phyloP scores from a whole-genome alignment of 2,113 vertebrate genomes.

The Chascanopsetta lugubris region DNA sequence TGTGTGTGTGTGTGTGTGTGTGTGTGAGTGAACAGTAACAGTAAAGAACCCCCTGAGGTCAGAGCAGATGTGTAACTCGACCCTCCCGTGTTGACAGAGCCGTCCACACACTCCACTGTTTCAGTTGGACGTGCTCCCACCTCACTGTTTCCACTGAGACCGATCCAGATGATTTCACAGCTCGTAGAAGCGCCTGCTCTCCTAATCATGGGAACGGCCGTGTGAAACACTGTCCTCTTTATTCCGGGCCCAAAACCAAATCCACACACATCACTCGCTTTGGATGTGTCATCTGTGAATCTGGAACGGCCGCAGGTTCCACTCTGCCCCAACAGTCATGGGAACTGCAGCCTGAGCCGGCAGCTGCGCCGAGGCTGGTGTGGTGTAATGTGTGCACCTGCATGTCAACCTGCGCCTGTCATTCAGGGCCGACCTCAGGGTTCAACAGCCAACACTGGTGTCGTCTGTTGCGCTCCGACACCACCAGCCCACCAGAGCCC shows the following conservation, averaged over 20 bases:
- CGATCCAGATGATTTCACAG: conserved; percentile 70
- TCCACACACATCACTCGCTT: conserved; percentile 49
- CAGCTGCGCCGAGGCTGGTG: conserved; percentile 19
- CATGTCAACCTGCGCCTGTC: conserved; percentile 36
- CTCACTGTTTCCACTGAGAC: conserved; percentile 57
- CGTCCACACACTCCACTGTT: conserved; percentile 58
- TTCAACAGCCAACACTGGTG: conserved; percentile 3
- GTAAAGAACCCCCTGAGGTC: conserved; percentile 67
- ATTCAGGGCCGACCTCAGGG: conserved; percentile 8
- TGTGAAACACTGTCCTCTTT: conserved; percentile 55
- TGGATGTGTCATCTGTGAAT: conserved; percentile 49
- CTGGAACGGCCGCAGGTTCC: conserved; percentile 28
- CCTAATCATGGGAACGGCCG: conserved; percentile 60
- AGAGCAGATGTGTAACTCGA: conserved; percentile 67
- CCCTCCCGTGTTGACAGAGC: conserved; percentile 51
- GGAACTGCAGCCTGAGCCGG: conserved; percentile 41
- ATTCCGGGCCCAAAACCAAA: conserved; percentile 54
- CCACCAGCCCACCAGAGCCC: not conserved
- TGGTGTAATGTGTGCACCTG: conserved; percentile 38
- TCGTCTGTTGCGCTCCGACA: not conserved
- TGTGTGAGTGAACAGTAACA: conserved; percentile 46
- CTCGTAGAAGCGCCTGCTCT: conserved; percentile 52
- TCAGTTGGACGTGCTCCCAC: conserved; percentile 63
- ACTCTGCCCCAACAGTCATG: conserved; percentile 34
- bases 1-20: conserved; percentile 13